phyloP scores from a whole-genome alignment of 1,140 invertebrate species.

The Drosophila pruinosa region DNA sequence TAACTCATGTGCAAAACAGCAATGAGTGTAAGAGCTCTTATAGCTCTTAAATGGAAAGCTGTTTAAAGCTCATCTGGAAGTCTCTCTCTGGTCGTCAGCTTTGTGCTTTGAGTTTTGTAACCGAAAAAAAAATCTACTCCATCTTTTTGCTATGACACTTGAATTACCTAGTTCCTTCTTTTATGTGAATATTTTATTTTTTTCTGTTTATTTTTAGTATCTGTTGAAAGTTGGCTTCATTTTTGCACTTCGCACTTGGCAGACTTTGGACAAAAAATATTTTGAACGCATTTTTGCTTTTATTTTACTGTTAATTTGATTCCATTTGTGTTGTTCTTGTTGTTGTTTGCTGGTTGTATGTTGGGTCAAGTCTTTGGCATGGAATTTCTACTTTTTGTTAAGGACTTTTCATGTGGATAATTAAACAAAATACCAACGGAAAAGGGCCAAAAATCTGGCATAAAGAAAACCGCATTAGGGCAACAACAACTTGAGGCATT shows the following conservation, averaged over 20 bases:
- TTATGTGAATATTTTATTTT: background rate
- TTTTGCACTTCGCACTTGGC: conserved; percentile 55
- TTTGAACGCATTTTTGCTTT: conserved; percentile 71
- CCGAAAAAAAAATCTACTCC: conserved; percentile 6
- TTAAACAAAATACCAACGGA: conserved; percentile 71
- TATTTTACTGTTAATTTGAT: conserved; percentile 74
- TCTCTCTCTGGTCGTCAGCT: background rate
- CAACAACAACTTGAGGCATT: background rate
- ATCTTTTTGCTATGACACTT: conserved; percentile 51
- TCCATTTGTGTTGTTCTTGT: conserved; percentile 46
- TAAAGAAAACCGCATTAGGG: conserved; percentile 19
- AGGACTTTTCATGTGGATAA: conserved; percentile 77
- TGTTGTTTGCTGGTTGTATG: conserved; percentile 19
- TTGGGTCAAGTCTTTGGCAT: conserved; percentile 29
- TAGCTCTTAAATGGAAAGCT: background rate
- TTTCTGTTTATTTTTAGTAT: conserved; percentile 15
- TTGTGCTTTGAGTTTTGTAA: background rate
- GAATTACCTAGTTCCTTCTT: conserved; percentile 37
- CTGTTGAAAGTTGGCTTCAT: conserved; percentile 64
- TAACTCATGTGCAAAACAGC: background rate
- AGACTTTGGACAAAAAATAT: conserved; percentile 39
- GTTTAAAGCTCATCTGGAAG: conserved; percentile 4
- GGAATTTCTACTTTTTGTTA: conserved; percentile 51
- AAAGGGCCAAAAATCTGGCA: conserved; percentile 5
- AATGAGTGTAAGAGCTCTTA: background rate